phyloP scores from a whole-genome alignment of 2,888 invertebrate species.

The Thumatha senex region DNA sequence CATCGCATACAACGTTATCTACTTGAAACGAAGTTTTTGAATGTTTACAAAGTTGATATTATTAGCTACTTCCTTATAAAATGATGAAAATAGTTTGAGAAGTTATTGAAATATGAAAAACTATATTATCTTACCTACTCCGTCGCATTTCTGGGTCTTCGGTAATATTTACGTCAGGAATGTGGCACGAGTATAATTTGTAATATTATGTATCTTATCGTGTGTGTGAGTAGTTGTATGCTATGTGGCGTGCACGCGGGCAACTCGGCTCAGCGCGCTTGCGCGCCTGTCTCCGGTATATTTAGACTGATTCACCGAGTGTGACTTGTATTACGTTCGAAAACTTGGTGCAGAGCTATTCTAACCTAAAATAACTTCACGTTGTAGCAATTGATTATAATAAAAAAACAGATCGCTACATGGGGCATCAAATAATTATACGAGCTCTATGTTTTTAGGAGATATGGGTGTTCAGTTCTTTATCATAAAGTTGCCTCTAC shows the following conservation, averaged over 20 bases:
- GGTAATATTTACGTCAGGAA: constrained; percentile 43
- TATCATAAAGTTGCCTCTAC: neutral
- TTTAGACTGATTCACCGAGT: constrained; percentile 76
- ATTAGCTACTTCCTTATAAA: constrained; percentile 47
- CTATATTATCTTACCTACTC: constrained; percentile 68
- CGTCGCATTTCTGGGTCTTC: constrained; percentile 67
- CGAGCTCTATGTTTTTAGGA: constrained; percentile 5
- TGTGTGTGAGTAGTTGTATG: constrained; percentile 51
- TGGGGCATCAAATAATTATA: constrained; percentile 15
- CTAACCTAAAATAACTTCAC: constrained; percentile 53
- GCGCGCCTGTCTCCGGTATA: constrained; percentile 72
- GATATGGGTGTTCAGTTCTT: neutral
- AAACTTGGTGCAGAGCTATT: constrained; percentile 45
- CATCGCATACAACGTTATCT: constrained; percentile 49
- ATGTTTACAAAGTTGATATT: constrained; percentile 66
- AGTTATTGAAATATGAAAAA: constrained; percentile 41
- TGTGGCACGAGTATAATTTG: constrained; percentile 57
- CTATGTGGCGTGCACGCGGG: constrained; percentile 63
- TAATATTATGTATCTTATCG: constrained; percentile 69
- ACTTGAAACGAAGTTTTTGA: constrained; percentile 51
- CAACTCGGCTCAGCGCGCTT: constrained; percentile 62
- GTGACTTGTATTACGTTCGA: constrained; percentile 63
- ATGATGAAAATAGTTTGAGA: constrained; percentile 47
- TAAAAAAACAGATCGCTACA: constrained; percentile 29
- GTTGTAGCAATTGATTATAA: constrained; percentile 28